These are phyloP conservation scores for Phataginus tricuspis DNA, from an alignment of 2,797 vertebrate genomes.

Conservation along the genomic window DNA sequence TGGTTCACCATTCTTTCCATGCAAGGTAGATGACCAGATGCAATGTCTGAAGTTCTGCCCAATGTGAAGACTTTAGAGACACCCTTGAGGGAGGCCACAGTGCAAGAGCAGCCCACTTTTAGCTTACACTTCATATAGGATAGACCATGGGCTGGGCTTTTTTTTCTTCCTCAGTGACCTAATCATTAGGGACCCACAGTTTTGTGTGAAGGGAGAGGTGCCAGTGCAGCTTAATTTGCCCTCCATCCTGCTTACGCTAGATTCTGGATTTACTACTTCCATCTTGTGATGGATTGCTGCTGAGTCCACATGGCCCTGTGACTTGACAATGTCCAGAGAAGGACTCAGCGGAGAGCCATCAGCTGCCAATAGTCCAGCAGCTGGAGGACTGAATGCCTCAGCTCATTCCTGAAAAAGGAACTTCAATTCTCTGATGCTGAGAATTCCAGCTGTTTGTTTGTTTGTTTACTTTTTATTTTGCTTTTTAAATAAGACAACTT, in stretches of 20 bases:
- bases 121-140: background rate
- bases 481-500: constrained; percentile 14
- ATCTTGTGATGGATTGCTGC: background rate
- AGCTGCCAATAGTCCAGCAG: background rate
- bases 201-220: background rate
- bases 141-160: background rate
- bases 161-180: background rate
- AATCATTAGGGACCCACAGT: background rate
- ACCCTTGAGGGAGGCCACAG: background rate
- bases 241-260: background rate
- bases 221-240: background rate
- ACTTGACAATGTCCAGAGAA: background rate
- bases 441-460: background rate
- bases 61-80: background rate
- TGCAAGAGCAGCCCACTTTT: background rate
- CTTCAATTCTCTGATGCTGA: background rate
- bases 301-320: background rate
- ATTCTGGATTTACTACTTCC: background rate
- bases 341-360: background rate
- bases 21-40: background rate
- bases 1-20: background rate
- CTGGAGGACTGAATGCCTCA: background rate
- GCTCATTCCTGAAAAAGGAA: background rate
- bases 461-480: constrained; percentile 16
- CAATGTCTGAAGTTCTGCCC: background rate